Percentiles rank a stretch among this genome's conserved stretches.
These are phyloP conservation scores for Proctacanthus coquilletti DNA, from an alignment of 1,140 invertebrate genomes.

Conservation along the genomic window DNA sequence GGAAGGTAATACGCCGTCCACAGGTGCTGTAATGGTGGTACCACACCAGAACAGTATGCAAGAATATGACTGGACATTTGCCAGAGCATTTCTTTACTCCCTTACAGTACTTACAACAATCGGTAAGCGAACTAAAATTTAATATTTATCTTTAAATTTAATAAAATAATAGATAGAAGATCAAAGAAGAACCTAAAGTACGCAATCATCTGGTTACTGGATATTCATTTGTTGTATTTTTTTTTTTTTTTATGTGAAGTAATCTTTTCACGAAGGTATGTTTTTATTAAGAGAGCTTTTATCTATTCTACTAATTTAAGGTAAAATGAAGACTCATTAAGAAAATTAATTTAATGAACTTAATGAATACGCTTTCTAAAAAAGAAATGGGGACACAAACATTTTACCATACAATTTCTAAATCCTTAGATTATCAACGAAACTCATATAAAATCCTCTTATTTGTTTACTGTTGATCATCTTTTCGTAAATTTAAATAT, in stretches of 20 bases:
- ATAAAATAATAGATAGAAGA: background rate
- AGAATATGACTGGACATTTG: slow-evolving; percentile 79
- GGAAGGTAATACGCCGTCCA: slow-evolving; percentile 35
- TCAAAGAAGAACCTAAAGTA: background rate
- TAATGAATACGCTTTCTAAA: too few relatives aligned
- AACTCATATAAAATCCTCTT: too few relatives aligned
- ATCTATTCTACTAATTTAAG: too few relatives aligned
- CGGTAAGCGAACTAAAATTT: slow-evolving; percentile 53
- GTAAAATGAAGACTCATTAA: too few relatives aligned
- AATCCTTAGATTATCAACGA: too few relatives aligned
- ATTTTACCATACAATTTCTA: too few relatives aligned
- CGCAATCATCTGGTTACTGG: background rate
- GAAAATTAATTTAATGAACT: too few relatives aligned
- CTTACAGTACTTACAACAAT: slow-evolving; percentile 92
- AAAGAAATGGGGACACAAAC: too few relatives aligned
- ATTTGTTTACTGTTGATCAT: too few relatives aligned
- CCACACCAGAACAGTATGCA: slow-evolving; percentile 26
- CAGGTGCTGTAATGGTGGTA: slow-evolving; percentile 30
- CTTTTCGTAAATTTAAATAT: too few relatives aligned
- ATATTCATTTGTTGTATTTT: background rate
- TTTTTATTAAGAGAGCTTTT: too few relatives aligned
- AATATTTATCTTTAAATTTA: slow-evolving; percentile 1
- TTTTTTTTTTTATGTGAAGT: background rate
- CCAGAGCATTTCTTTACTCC: slow-evolving; percentile 88
- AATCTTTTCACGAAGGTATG: too few relatives aligned